phyloP scores from a whole-genome alignment of 2,888 invertebrate genomes.

The Conchocele bisecta region DNA sequence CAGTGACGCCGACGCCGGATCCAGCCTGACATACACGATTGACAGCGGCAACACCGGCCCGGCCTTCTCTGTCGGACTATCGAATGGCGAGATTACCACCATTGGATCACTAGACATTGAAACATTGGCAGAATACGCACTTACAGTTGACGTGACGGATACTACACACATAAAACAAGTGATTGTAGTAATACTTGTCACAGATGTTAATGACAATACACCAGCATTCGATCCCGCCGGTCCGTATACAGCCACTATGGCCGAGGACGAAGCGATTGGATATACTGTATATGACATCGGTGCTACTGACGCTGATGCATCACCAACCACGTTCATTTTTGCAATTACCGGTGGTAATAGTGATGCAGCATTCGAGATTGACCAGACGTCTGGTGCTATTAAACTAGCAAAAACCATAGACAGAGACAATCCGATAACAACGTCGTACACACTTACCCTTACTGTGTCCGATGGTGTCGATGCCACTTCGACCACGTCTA shows the following conservation, averaged over 20 bases:
- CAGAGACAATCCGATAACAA: too few relatives aligned
- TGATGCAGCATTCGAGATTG: conserved; percentile 61
- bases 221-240: conserved; percentile 55
- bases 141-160: conserved; percentile 83
- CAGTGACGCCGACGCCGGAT: conserved; percentile 65
- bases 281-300: conserved; percentile 46
- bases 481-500: conserved; percentile 4
- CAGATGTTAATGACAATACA: conserved; percentile 68
- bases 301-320: conserved; percentile 66
- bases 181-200: conserved; percentile 46
- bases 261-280: conserved; percentile 55
- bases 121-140: conserved; percentile 30
- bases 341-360: conserved; percentile 64
- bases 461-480: conserved; percentile 35
- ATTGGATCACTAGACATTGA: conserved; percentile 63
- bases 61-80: conserved; percentile 44
- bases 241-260: conserved; percentile 27
- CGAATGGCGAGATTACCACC: conserved; percentile 58
- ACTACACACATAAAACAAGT: not conserved
- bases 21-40: conserved; percentile 22
- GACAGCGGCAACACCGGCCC: conserved; percentile 58
- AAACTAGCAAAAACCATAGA: conserved; percentile 59
- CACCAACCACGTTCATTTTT: conserved; percentile 61
- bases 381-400: conserved; percentile 62
- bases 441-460: conserved; percentile 33